Evolutionary conservation across 2,888 invertebrate genomes (phyloP).

Genomic region (Drosophila phalerata): DNA sequence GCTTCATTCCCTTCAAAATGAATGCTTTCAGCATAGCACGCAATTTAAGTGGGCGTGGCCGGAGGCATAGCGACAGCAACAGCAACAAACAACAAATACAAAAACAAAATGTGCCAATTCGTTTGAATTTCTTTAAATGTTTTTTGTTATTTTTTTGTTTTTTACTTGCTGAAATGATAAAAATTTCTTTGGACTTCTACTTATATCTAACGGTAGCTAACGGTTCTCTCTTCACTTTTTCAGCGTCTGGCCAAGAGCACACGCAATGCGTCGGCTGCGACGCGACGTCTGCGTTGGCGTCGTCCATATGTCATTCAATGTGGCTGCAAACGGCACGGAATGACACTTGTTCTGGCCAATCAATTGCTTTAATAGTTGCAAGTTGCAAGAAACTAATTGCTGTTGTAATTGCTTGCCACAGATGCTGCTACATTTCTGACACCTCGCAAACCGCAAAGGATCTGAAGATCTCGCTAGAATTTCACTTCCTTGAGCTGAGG

Average conservation of each 20-base stretch:
- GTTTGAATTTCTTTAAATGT: slow-evolving; percentile 81
- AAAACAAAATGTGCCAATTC: slow-evolving; percentile 73
- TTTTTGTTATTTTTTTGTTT: slow-evolving; percentile 56
- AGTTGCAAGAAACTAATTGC: slow-evolving; percentile 58
- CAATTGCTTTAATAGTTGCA: slow-evolving; percentile 47
- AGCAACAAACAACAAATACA: slow-evolving; percentile 21
- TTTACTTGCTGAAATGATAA: slow-evolving; percentile 45
- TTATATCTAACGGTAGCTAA: slow-evolving; percentile 65
- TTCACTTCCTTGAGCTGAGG: slow-evolving; percentile 50
- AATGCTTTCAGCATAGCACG: slow-evolving; percentile 83
- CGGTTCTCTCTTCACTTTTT: slow-evolving; percentile 51
- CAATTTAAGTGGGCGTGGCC: slow-evolving; percentile 84
- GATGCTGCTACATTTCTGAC: slow-evolving; percentile 59
- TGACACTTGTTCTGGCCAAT: slow-evolving; percentile 67
- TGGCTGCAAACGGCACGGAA: not conserved
- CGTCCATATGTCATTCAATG: slow-evolving; percentile 65
- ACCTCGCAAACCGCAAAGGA: slow-evolving; percentile 67
- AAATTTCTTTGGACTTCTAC: slow-evolving; percentile 26
- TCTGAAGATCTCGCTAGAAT: slow-evolving; percentile 30
- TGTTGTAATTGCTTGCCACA: slow-evolving; percentile 52
- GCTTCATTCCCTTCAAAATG: slow-evolving; percentile 65
- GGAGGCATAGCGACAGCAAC: slow-evolving; percentile 58
- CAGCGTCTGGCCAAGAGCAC: slow-evolving; percentile 64
- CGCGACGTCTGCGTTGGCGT: slow-evolving; percentile 59
- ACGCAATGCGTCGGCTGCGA: slow-evolving; percentile 51